phyloP scores from a whole-genome alignment of 2,888 invertebrate genomes.

The Zaprionus bogoriensis region DNA sequence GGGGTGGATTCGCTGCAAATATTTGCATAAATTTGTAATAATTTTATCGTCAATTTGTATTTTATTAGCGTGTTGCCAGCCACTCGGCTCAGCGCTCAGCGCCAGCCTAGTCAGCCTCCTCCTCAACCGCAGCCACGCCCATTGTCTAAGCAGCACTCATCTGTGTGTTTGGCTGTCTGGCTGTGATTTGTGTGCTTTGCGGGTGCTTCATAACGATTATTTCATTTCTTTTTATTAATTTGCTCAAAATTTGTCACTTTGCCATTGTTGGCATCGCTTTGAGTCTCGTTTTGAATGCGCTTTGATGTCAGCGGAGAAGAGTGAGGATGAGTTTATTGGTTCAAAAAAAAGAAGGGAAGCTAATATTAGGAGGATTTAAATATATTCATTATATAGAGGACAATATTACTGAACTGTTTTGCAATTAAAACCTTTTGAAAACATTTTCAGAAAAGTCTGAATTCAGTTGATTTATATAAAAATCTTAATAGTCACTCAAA shows the following conservation, averaged over 20 bases:
- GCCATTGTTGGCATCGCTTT: conserved; percentile 35
- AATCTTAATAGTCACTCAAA: no score
- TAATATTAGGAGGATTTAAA: no score
- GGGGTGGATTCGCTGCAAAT: conserved; percentile 62
- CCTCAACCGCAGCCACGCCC: conserved; percentile 8
- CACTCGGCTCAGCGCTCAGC: conserved; percentile 46
- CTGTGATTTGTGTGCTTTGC: conserved; percentile 62
- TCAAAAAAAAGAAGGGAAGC: background rate
- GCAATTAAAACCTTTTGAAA: no score
- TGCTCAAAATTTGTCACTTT: conserved; percentile 72
- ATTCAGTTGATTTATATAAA: no score
- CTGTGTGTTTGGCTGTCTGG: conserved; percentile 30
- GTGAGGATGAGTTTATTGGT: background rate
- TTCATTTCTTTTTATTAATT: conserved; percentile 61
- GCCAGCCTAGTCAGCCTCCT: conserved; percentile 11
- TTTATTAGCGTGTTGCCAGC: conserved; percentile 79
- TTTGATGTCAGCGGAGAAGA: conserved; percentile 32
- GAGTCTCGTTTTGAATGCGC: conserved; percentile 6
- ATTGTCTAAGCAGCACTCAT: conserved; percentile 37
- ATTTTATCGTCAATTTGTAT: conserved; percentile 80
- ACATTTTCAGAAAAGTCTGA: no score
- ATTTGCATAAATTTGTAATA: conserved; percentile 82
- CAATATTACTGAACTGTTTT: no score
- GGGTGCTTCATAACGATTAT: conserved; percentile 33
- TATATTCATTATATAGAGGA: no score